phyloP scores from a whole-genome alignment of 2,888 invertebrate genomes.

The Rhagonycha fulva region DNA sequence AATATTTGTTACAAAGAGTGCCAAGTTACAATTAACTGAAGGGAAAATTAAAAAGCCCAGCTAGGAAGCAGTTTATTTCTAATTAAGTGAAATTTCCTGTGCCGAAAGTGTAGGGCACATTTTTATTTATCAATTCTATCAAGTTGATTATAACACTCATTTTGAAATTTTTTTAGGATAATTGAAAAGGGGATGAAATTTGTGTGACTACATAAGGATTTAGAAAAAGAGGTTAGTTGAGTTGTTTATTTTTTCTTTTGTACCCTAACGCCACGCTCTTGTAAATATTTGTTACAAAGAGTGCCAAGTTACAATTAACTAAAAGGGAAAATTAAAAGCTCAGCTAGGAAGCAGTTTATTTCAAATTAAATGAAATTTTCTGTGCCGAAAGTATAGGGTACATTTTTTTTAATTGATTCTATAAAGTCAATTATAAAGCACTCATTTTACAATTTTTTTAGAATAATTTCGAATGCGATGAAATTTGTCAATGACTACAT shows the following conservation, averaged over 20 bases:
- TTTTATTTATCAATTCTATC: constrained; percentile 3
- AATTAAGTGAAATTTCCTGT: constrained; percentile 41
- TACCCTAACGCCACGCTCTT: constrained; percentile 99
- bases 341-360: constrained; percentile 50
- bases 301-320: not conserved
- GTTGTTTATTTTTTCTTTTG: constrained; percentile 99
- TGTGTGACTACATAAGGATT: constrained; percentile 62
- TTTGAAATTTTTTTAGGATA: constrained; percentile 67
- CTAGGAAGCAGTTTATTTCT: constrained; percentile 48
- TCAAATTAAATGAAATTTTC: constrained; percentile 36
- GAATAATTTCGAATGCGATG: constrained; percentile 93
- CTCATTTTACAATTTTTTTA: constrained; percentile 50
- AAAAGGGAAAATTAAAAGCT: constrained; percentile 38
- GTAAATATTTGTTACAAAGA: constrained; percentile 60
- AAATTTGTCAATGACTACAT: constrained; percentile 67
- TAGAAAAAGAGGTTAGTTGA: too few relatives aligned
- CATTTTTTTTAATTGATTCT: constrained; percentile 32
- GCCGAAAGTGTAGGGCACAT: constrained; percentile 51
- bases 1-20: not conserved
- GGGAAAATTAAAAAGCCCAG: constrained; percentile 42
- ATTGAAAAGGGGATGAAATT: constrained; percentile 91
- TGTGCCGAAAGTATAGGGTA: constrained; percentile 52
- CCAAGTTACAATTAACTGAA: not conserved
- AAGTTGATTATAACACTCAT: not conserved
- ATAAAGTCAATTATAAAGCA: not conserved